Conservation (phyloP, 2,113 vertebrate species). For the Urocitellus parryii region DNA sequence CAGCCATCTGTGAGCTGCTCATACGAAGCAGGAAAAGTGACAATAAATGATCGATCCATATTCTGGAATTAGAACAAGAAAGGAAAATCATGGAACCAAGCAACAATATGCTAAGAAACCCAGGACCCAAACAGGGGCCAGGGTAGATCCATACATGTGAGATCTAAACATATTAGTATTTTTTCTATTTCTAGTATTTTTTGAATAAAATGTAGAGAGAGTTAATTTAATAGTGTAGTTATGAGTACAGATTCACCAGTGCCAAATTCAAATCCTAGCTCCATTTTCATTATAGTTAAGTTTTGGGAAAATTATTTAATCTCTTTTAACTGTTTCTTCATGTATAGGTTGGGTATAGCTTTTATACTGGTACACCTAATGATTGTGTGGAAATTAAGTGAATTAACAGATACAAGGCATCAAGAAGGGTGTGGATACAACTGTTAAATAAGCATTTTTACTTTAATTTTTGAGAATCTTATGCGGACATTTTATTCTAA, state of each 20-base stretch:
- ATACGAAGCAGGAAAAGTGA: too few relatives aligned
- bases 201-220: background rate
- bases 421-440: background rate
- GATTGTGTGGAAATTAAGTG: background rate
- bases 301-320: background rate
- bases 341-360: background rate
- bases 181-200: background rate
- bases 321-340: background rate
- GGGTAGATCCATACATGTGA: background rate
- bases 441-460: background rate
- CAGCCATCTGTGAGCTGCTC: background rate
- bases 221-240: background rate
- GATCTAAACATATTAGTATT: background rate
- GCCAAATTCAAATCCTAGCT: background rate
- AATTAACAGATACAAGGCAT: background rate
- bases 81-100: background rate
- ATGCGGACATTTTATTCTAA: accelerated
- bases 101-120: background rate
- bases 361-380: background rate
- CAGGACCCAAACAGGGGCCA: accelerated
- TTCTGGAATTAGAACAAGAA: accelerated
- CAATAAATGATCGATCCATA: too few relatives aligned
- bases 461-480: background rate
- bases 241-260: background rate
- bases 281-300: background rate